A percentile compares a stretch with the other conserved stretches of the same genome.
These are phyloP conservation scores for Xanthostigma xanthostigma DNA, from an alignment of 2,888 invertebrate genomes.

Conservation along the genomic window DNA sequence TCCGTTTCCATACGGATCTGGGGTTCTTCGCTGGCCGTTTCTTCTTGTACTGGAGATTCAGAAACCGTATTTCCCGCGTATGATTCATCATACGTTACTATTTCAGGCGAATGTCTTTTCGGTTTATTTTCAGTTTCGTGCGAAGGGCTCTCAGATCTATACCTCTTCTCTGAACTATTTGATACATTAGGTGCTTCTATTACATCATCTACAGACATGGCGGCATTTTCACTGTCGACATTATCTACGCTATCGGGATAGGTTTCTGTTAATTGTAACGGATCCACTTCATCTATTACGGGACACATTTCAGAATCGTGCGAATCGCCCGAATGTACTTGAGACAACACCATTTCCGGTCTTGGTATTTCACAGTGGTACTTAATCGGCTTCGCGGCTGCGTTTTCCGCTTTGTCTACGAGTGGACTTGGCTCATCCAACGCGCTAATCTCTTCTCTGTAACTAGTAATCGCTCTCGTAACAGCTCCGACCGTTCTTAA, in stretches of 20 bases:
- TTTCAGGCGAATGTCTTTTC: conserved; percentile 2
- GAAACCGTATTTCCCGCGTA: too few relatives aligned
- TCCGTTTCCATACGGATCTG: too few relatives aligned
- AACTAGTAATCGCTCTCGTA: conserved; percentile 43
- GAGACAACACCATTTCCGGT: conserved; percentile 14
- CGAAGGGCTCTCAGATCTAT: conserved; percentile 1
- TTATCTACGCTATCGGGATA: conserved; percentile 3
- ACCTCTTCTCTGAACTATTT: background rate
- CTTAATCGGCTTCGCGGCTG: conserved; percentile 24
- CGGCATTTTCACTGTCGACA: background rate
- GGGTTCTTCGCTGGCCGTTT: too few relatives aligned
- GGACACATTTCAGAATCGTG: conserved; percentile 7
- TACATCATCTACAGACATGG: background rate
- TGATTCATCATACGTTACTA: background rate
- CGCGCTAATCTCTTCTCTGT: conserved; percentile 21
- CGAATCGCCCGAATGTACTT: conserved; percentile 12
- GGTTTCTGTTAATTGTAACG: conserved; percentile 9
- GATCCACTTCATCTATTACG: conserved; percentile 12
- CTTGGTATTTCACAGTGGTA: conserved; percentile 15
- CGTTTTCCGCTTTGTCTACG: conserved; percentile 21
- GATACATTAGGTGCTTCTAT: background rate
- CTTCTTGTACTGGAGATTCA: too few relatives aligned
- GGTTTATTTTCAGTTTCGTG: background rate
- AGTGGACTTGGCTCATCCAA: conserved; percentile 7
- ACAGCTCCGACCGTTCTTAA: conserved; percentile 49